These are phyloP conservation scores for Perccottus glenii DNA, from an alignment of 2,113 vertebrate species.

Conservation along the genomic window DNA sequence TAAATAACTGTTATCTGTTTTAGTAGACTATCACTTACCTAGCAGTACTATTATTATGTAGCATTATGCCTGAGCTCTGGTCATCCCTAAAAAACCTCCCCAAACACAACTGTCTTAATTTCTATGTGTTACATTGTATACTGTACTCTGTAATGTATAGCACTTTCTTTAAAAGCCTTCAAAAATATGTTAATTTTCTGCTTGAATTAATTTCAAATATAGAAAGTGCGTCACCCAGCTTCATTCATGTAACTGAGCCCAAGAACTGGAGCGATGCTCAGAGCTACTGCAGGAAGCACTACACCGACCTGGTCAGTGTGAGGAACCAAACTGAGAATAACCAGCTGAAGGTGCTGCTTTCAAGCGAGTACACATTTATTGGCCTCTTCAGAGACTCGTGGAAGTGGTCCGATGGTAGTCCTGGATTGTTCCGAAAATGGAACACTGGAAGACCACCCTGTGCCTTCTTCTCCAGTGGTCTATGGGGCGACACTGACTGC, in stretches of 20 bases:
- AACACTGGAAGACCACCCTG: not conserved
- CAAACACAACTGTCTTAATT: no score
- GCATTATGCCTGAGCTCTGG: no score
- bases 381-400: constrained; percentile 13
- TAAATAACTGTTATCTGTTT: no score
- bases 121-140: no score
- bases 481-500: rapidly evolving
- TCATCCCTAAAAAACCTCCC: no score
- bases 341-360: not conserved
- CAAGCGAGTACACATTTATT: not conserved
- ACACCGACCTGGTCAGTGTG: constrained; percentile 23
- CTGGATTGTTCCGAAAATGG: not conserved
- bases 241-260: not conserved
- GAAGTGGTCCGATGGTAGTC: constrained; percentile 17
- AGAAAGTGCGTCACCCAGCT: not conserved
- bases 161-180: no score
- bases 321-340: constrained; percentile 13
- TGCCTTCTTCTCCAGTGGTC: rapidly evolving
- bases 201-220: not conserved
- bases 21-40: no score
- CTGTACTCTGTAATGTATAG: no score
- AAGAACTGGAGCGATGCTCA: not conserved
- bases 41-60: no score
- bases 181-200: no score
- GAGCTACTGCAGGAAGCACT: constrained; percentile 12